These are phyloP conservation scores for Metacarcinus magister DNA, from an alignment of 2,888 invertebrate genomes.

Conservation along the genomic window DNA sequence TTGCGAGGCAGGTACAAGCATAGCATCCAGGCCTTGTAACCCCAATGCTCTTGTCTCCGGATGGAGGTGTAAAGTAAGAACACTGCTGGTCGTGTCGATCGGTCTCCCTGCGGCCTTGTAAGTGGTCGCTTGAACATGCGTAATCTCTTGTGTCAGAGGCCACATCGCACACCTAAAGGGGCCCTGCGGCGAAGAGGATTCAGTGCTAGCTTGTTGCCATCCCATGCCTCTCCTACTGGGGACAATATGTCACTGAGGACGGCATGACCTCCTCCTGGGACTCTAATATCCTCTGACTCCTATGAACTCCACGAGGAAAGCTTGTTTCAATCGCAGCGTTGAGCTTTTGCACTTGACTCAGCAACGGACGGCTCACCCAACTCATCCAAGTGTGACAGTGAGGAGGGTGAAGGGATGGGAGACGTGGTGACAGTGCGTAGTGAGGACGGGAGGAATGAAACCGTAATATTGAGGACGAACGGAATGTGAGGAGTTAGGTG, in stretches of 20 bases:
- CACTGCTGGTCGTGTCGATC: background rate
- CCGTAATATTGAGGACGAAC: background rate
- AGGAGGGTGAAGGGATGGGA: background rate
- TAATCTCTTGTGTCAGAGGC: background rate
- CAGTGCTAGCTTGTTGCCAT: background rate
- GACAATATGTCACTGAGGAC: background rate
- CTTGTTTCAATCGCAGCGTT: background rate
- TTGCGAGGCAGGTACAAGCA: background rate
- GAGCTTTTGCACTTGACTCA: background rate
- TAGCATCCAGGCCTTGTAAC: background rate
- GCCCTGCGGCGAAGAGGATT: constrained; percentile 26
- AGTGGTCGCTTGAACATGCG: background rate
- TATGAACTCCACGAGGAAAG: background rate
- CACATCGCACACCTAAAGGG: background rate
- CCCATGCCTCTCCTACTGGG: background rate
- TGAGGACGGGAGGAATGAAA: background rate
- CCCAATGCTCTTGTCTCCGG: too few relatives aligned
- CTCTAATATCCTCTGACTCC: too few relatives aligned
- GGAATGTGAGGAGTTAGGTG: background rate
- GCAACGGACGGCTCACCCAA: too few relatives aligned
- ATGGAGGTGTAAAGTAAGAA: background rate
- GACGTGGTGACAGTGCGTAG: background rate
- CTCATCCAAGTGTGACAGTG: background rate
- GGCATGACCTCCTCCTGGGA: background rate
- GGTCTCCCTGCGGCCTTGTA: background rate